Evolutionary conservation across 30 jellyfish, hydroid and myxozoan species (phyloP), one percentile per base, ranked within the genome.

Genomic region (Turritopsis dohrnii): DNA sequence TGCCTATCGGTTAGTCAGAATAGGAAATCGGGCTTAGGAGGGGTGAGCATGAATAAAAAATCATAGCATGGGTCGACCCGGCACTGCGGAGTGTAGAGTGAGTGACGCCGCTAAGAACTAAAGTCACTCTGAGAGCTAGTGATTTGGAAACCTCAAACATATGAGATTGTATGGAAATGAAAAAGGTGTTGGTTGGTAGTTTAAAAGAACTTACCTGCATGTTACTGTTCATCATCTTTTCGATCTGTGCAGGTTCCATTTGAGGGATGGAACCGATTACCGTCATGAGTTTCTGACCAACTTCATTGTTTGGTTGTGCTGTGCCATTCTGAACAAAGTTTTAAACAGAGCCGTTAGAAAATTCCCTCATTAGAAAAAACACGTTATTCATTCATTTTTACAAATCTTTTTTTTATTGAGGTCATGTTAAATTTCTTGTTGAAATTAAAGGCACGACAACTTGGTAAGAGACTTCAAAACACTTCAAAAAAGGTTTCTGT

Each of bases 221-320:
- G 66, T 88, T 94, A 30, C 89, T 85, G 80, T 94, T 94, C 87
- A 94, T 65, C 96, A 89, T 89, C 66, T 82, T 81, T 77, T 94
- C 99, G 19, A 94, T 84, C 73, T 94, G 96, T 20, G 85, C 83
- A 21, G 96, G 81, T 71, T 94, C 99, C 99, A 94, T 88, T 53
- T 94, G 92, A 0, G 99, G 99, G 1, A 94, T 95, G 16, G 96
- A 83, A 24, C 91, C 92, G 23, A 94, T 96, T 29, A 94, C 90
- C 21, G 84, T 90, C 99, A 94, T 94, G 72, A 94, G 77, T 52
- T 84, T 74, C 74, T 95, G 79, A 1, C 99, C 99, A 65, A 89
- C 85, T 30, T 94, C 99, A 80, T 94, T 94, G 66, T 88, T 81
- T 1, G 96, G 94, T 27, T 80, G 52, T 18, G 86, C 52, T 71